Evolutionary conservation across 2,113 vertebrate species (phyloP), one percentile per base, ranked within the genome.

Genomic region (Crocuta crocuta): DNA sequence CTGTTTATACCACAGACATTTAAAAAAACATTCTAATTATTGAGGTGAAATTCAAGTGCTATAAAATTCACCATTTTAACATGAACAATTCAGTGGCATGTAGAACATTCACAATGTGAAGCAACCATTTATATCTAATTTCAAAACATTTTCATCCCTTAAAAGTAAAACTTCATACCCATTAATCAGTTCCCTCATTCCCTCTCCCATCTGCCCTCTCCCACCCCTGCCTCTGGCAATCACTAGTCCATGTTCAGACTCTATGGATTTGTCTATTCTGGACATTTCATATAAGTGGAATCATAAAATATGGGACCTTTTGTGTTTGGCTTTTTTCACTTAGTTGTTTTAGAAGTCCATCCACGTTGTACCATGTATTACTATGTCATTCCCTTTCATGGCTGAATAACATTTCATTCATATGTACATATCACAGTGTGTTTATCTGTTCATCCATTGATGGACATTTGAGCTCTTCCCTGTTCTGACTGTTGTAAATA

Each of bases 41-140:
- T 9, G 12, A 79, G 17, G 11, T 55, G 21, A 92, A 79, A 92
- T 63, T 55, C 23, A 78, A 8, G 55, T 24, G 21, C 4, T 55
- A n/a, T 35, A 76, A 74, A 90, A 35, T 63, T 89, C n/a, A 76
- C 55, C 24, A n/a, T 89, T 96, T 88, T 96, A 65, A 82, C 23
- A 39, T 76, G 21, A 86, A 79, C 43, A 89, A 8, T 71, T 68
- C 23, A 78, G 1, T 68, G 68, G 7, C 8, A 80, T 66, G 79
- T 39, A 91, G 53, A 80, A 43, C 4, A 26, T 66, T 87, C 35
- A 53, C 12, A 55, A 0, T 50, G 6, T 39, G 55, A 10, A 71
- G n/a, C 15, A 24, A 63, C 10, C n/a, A 83, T 19, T 91, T 83
- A 35, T 53, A 81, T 63, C 10, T 74, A 84, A 23, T 74, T 95